Percentiles rank a stretch among this genome's conserved stretches.
These are phyloP conservation scores for Pseudococcus longispinus DNA, from an alignment of 2,888 invertebrate genomes.

Conservation along the genomic window DNA sequence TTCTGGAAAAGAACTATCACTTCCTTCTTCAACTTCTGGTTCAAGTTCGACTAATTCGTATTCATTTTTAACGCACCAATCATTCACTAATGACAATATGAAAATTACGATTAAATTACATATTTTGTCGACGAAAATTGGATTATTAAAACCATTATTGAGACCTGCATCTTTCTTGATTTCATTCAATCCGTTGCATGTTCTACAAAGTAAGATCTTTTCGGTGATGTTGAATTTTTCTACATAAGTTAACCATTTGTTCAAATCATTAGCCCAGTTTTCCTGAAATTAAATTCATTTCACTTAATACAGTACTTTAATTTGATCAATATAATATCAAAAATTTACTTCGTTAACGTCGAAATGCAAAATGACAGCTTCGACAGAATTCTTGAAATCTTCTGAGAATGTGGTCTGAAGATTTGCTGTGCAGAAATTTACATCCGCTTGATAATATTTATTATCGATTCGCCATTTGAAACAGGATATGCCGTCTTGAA, in stretches of 20 bases:
- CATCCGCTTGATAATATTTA: conserved; percentile 74
- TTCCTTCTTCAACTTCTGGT: conserved; percentile 65
- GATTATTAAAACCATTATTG: too few species aligned
- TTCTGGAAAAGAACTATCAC: conserved; percentile 67
- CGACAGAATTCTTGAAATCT: conserved; percentile 65
- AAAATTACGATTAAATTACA: too few species aligned
- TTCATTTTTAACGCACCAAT: conserved; percentile 73
- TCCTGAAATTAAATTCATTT: neutral
- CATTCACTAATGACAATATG: conserved; percentile 63
- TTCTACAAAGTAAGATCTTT: neutral
- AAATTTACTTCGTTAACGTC: conserved; percentile 65
- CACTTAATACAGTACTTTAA: neutral
- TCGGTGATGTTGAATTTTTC: neutral
- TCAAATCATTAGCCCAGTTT: neutral
- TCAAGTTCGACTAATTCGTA: conserved; percentile 75
- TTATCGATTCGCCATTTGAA: conserved; percentile 70
- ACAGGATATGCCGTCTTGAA: neutral
- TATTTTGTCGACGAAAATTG: too few species aligned
- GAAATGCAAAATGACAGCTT: conserved; percentile 72
- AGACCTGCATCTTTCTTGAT: conserved; percentile 12
- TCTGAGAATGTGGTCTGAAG: conserved; percentile 65
- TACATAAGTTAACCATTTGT: neutral
- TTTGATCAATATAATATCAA: neutral
- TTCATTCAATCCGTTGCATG: neutral
- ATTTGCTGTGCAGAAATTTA: conserved; percentile 68